Percentiles rank a stretch among this genome's conserved stretches.
phyloP scores from a whole-genome alignment of 2,113 vertebrate species.

The Perca schrenkii region DNA sequence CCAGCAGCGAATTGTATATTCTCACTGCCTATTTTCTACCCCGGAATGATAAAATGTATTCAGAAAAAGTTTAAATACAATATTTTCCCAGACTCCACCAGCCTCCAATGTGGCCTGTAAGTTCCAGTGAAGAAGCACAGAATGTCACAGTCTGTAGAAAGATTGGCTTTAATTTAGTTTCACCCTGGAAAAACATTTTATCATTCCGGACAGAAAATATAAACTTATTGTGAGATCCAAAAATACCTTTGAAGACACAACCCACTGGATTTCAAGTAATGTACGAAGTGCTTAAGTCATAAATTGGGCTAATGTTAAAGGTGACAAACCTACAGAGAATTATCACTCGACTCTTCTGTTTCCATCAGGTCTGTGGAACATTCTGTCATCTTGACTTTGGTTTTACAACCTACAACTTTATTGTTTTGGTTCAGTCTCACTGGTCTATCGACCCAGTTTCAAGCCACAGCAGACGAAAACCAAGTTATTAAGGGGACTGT shows the following conservation, averaged over 20 bases:
- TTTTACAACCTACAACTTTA: neutral
- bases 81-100: too few species aligned
- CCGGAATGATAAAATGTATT: too few species aligned
- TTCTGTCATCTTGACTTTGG: neutral
- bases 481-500: neutral
- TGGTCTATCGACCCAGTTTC: neutral
- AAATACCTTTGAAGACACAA: neutral
- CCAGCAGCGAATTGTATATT: too few species aligned
- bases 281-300: neutral
- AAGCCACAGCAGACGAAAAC: neutral
- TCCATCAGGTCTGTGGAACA: neutral
- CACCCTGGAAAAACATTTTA: neutral
- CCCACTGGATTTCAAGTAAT: neutral
- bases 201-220: neutral
- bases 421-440: neutral
- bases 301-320: neutral
- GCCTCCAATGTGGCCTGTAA: too few species aligned
- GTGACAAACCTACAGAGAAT: neutral
- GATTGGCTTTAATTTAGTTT: neutral
- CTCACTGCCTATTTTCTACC: too few species aligned
- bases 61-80: too few species aligned
- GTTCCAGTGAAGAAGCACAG: neutral
- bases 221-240: neutral
- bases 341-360: neutral
- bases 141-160: neutral